phyloP scores from a whole-genome alignment of 2,797 vertebrate genomes.

The Peromyscus eremicus region DNA sequence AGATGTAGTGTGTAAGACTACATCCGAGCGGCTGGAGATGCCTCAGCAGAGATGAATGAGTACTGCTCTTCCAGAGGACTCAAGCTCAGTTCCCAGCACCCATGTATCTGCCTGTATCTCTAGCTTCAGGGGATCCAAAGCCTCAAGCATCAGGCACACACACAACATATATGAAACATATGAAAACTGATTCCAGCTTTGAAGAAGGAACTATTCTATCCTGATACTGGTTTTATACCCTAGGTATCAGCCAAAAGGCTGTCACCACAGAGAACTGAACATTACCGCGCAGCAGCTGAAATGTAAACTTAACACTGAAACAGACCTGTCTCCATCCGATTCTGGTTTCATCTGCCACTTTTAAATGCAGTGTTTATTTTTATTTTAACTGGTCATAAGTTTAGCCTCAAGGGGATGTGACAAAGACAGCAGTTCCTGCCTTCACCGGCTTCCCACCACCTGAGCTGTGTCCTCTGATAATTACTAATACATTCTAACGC shows the following conservation, averaged over 20 bases:
- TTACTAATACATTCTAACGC: not conserved
- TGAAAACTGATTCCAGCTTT: not conserved
- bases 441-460: not conserved
- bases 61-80: not conserved
- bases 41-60: not conserved
- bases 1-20: not conserved
- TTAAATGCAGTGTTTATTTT: not conserved
- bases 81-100: not conserved
- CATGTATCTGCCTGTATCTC: not conserved
- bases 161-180: not conserved
- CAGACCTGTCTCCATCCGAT: not conserved
- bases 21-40: not conserved
- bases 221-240: not conserved
- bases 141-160: not conserved
- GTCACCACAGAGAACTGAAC: not conserved
- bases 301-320: not conserved
- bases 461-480: not conserved
- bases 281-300: not conserved
- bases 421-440: not conserved
- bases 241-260: not conserved
- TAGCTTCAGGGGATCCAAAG: not conserved
- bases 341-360: not conserved
- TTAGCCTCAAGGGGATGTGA: not conserved
- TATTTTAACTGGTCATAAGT: not conserved
- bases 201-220: not conserved